Base-by-base conservation (phyloP, 30 jellyfish, hydroid and myxozoan genomes). In the Aurelia coerulea region DNA sequence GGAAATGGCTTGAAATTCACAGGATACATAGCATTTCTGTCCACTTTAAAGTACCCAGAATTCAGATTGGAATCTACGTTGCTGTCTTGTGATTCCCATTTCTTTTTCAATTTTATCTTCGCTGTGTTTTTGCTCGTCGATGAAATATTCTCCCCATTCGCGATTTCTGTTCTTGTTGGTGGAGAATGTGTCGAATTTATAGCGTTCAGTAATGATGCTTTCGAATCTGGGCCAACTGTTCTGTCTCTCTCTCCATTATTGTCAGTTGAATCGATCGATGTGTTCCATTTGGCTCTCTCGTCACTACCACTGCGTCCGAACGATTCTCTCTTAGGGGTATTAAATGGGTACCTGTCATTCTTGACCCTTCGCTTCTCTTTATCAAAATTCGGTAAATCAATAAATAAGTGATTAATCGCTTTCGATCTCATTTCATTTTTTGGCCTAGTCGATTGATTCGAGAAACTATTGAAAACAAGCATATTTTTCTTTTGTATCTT, bases 1-100 rank as follows among this genome's bases (percentile, higher is more conserved):
- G 98, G 98, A 54, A 92, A 92, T 3, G 98, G 98, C 37, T 86
- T 87, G 70, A 92, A 92, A 65, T 92, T 92, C 58, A 80, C 32
- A 2, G 98, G 98, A 37, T 92, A 92, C 86, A 92, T 53, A 1
- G 98, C 96, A 10, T 86, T 72, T 64, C 74, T 81, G 62, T 92
- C 98, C 42, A 86, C 91, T 33, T 58, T 53, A 67, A 78, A 92
- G 37, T 71, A 69, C 0, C 86, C 59, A 14, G 98, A 86, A 62
- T 23, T 42, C 35, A 80, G 46, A 18, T 84, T 50, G 16, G 64
- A 15, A 17, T 82, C 91, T 56, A 37, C 2, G 11, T 71, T 86
- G 18, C 50, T 56, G 13, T 56, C 81, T 56, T 67, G 31, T 12
- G 62, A 23, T 86, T 62, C 59, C 1, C 17, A 50, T 66, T 76